Conservation (phyloP, 2,797 vertebrate species). For the Hybognathus amarus region DNA sequence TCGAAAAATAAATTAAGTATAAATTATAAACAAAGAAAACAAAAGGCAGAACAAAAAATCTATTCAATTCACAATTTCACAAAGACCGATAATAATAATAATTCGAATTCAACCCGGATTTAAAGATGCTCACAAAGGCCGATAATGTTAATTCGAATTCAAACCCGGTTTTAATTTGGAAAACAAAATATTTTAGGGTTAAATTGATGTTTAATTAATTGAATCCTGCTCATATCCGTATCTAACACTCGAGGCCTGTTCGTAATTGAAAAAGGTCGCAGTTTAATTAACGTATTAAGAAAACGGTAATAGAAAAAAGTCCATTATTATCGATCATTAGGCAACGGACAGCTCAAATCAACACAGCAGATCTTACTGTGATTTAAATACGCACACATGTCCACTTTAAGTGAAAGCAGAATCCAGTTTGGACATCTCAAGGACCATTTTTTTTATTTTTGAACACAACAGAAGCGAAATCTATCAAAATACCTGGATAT, state of each 20-base stretch:
- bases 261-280: neutral
- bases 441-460: constrained; percentile 20
- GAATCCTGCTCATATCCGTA: neutral
- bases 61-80: too few species aligned
- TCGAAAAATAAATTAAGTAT: neutral
- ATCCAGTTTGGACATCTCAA: neutral
- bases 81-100: neutral
- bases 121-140: too few species aligned
- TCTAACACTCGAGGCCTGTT: neutral
- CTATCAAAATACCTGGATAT: constrained; percentile 34
- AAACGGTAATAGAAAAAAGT: neutral
- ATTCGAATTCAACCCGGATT: neutral
- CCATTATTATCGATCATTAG: neutral
- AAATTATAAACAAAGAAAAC: neutral
- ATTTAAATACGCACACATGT: neutral
- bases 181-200: neutral
- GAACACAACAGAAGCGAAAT: constrained; percentile 1
- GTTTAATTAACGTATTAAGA: neutral
- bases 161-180: neutral
- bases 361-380: neutral
- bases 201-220: neutral
- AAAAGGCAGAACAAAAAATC: too few species aligned
- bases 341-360: neutral
- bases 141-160: neutral
- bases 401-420: neutral